Evolutionary conservation across 2,113 vertebrate genomes (phyloP).

Genomic region (Dermatemys mawii): DNA sequence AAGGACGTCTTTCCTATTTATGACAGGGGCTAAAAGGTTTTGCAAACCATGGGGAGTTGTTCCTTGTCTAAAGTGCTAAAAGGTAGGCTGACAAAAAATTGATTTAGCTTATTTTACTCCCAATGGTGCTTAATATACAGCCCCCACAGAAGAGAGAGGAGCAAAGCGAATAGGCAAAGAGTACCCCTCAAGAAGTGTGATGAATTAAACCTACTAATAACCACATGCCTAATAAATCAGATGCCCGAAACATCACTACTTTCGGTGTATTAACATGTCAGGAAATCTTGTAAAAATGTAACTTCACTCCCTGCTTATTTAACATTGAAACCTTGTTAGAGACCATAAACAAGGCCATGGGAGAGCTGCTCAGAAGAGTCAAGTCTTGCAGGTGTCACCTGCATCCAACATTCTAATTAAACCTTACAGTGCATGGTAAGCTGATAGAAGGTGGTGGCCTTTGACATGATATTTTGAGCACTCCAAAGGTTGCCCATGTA

Average conservation of each 20-base stretch:
- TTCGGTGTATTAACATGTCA: not conserved
- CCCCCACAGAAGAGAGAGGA: not conserved
- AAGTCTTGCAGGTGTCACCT: not conserved
- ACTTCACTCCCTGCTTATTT: not conserved
- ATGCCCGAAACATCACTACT: slow-evolving; percentile 1
- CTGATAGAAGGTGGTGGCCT: not conserved
- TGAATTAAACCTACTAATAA: slow-evolving; percentile 54
- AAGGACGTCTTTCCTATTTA: slow-evolving; percentile 33
- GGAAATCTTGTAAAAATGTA: not conserved
- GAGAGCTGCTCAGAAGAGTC: not conserved
- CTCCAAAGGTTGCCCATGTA: accelerated
- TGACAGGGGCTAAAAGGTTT: slow-evolving; percentile 43
- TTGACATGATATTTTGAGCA: not conserved
- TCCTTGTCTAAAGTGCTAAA: not conserved
- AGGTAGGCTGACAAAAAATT: slow-evolving; percentile 15
- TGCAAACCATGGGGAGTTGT: slow-evolving; percentile 41
- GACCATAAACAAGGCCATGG: not conserved
- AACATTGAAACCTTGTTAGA: not conserved
- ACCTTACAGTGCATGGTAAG: not conserved
- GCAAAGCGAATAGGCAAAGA: not conserved
- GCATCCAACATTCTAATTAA: not conserved
- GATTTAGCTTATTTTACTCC: not conserved
- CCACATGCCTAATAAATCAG: slow-evolving; percentile 39
- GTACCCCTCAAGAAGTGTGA: not conserved
- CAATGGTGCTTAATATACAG: not conserved